Evolutionary conservation across 2,888 invertebrate genomes (phyloP), one percentile per base, ranked within the genome.

Genomic region (Nephrotoma guestfalica): DNA sequence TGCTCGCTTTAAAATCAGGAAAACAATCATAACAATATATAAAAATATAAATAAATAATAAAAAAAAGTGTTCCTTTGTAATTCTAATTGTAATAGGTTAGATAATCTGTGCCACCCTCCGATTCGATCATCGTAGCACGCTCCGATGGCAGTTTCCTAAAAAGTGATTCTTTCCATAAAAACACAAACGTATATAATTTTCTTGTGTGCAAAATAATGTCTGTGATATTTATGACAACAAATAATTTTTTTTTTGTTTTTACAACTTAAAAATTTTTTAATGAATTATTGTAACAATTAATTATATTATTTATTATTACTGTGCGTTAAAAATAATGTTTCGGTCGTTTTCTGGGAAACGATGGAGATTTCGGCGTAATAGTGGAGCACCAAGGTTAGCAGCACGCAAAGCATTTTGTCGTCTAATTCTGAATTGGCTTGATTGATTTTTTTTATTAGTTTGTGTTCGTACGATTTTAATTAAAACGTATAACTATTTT

Each of bases 281-380:
- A 43, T 9, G 11, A 43, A 43, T 30, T 30, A 30, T 30, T 30
- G 30, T 30, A 30, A 30, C 30, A 30, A 30, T 30, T 71, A 18
- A 30, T 30, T 71, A 18, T 71, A 71, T 30, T 30, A 30, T 7
- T 30, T 57, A 57, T 15, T 15, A 51, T 57, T 57, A 18, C 30
- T 71, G 71, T 71, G 71, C 71, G 71, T 30, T 71, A 41, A 30
- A 41, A 84, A 86, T 18, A 84, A 86, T 86, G 86, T 86, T 86
- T 84, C 86, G 86, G 41, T 42, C 84, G 40, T 45, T 86, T 43
- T 86, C 86, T 84, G 86, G 83, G 42, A 84, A 84, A 84, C 43
- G 86, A 47, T 85, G 85, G 85, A 43, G 42, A 43, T 86, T 86
- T 83, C 86, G 86, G 6, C 41, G 86, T n/a, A 83, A 30, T 5